phyloP scores from a whole-genome alignment of 2,113 vertebrate genomes.

The Zonotrichia leucophrys region DNA sequence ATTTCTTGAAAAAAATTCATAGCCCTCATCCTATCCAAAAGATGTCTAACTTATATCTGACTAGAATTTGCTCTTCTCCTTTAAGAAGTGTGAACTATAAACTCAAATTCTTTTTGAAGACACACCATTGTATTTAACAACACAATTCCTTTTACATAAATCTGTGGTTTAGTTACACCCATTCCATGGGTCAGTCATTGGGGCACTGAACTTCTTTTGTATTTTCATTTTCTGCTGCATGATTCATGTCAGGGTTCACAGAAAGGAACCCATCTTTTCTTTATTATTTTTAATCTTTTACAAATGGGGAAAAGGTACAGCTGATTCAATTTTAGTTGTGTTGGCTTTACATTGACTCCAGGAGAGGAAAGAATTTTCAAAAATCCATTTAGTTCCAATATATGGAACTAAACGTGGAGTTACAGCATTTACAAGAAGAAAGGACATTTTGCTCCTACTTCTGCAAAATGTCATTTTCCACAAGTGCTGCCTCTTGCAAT shows the following conservation, averaged over 20 bases:
- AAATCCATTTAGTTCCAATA: background rate
- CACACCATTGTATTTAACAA: background rate
- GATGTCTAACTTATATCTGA: background rate
- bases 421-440: background rate
- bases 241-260: background rate
- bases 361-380: background rate
- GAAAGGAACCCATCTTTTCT: background rate
- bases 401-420: background rate
- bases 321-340: background rate
- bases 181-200: background rate
- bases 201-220: background rate
- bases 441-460: background rate
- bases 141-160: background rate
- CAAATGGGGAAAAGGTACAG: rapidly evolving
- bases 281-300: background rate
- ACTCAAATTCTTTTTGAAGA: background rate
- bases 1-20: background rate
- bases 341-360: background rate
- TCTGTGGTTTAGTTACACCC: background rate
- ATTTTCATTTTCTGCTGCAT: background rate
- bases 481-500: background rate
- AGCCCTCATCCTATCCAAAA: background rate
- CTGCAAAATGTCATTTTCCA: background rate
- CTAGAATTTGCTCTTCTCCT: background rate
- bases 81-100: background rate